A percentile compares a stretch with the other conserved stretches of the same genome.
phyloP scores from a whole-genome alignment of 2,797 vertebrate genomes.

The Clarias platycephalus region DNA sequence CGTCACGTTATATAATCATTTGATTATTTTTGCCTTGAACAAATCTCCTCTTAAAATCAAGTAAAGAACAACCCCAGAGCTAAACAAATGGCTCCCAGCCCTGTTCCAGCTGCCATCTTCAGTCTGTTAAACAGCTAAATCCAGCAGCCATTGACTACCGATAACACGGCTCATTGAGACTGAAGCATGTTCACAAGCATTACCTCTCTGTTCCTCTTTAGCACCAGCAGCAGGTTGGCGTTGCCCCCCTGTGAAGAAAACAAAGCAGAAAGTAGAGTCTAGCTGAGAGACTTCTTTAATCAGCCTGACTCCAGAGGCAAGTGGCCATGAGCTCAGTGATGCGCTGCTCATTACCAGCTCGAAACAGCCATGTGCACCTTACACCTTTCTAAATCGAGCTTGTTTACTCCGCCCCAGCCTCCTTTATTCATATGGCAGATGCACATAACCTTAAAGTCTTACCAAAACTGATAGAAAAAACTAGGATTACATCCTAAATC shows the following conservation, averaged over 20 bases:
- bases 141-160: conserved; percentile 8
- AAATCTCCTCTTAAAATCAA: conserved; percentile 4
- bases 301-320: conserved; percentile 23
- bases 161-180: conserved; percentile 34
- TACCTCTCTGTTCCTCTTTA: conserved; percentile 97
- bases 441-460: background rate
- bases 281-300: conserved; percentile 38
- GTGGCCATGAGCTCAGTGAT: conserved; percentile 15
- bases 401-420: conserved; percentile 19
- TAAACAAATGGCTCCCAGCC: background rate
- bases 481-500: background rate
- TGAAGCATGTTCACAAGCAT: conserved; percentile 52
- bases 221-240: conserved; percentile 83
- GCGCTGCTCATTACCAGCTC: conserved; percentile 41
- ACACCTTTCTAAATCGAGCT: conserved; percentile 11
- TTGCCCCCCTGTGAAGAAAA: conserved; percentile 83
- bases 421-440: conserved; percentile 13
- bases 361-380: background rate
- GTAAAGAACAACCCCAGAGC: background rate
- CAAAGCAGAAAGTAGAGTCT: conserved; percentile 51
- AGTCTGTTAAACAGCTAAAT: conserved; percentile 8
- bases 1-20: background rate
- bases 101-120: conserved; percentile 12
- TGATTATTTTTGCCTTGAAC: background rate
- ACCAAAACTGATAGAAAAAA: background rate